These are phyloP conservation scores for Lepidurus arcticus DNA, from an alignment of 1,140 invertebrate genomes.

Conservation along the genomic window DNA sequence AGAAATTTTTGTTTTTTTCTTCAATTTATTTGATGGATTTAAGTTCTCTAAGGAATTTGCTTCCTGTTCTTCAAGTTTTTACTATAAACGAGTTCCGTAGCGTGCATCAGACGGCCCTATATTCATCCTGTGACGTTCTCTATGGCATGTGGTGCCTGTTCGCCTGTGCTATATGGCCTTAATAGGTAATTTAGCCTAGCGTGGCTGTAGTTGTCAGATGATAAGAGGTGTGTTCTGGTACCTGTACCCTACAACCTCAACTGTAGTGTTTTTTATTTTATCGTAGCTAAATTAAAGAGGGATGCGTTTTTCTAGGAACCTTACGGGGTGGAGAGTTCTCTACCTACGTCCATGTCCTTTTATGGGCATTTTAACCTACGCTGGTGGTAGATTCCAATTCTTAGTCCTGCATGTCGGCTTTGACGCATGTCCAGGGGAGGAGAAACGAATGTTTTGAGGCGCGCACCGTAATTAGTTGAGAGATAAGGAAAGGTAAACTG, in stretches of 20 bases:
- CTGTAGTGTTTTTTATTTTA: not conserved
- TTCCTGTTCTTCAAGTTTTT: not conserved
- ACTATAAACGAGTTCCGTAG: not conserved
- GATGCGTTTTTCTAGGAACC: not conserved
- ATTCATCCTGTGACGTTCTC: not conserved
- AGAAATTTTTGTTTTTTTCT: not conserved
- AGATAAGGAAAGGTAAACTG: no score
- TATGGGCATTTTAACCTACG: constrained; percentile 9
- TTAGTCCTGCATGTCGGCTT: no score
- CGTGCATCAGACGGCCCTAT: not conserved
- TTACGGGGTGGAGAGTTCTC: not conserved
- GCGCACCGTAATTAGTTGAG: no score
- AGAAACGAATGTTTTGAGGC: not conserved
- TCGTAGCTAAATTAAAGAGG: not conserved
- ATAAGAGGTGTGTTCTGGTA: not conserved
- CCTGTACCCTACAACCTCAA: no score
- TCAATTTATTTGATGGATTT: not conserved
- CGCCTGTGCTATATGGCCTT: not conserved
- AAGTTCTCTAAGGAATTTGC: not conserved
- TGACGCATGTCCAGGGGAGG: not conserved
- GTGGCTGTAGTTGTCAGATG: not conserved
- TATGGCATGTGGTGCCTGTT: not conserved
- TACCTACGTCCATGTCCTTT: not conserved
- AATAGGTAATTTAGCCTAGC: not conserved
- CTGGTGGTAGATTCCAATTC: no score